Percentiles rank a stretch among this genome's conserved stretches.
Evolutionary conservation across 2,113 vertebrate species (phyloP).

Genomic region (Crocuta crocuta): DNA sequence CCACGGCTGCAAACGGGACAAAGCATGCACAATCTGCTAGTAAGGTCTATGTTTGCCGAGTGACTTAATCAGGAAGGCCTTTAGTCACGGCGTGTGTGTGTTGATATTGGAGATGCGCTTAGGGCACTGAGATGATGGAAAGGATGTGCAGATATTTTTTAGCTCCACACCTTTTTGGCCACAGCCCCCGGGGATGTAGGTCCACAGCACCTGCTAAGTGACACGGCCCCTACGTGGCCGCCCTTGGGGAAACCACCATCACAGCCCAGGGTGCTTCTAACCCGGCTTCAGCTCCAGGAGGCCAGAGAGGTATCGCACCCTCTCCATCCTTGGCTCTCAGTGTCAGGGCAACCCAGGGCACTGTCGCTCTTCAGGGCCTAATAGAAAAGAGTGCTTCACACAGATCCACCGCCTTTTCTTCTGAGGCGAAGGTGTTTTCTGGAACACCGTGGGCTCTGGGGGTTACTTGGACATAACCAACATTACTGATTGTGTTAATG

Average conservation of each 20-base stretch:
- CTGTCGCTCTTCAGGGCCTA: background rate
- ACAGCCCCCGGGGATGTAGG: background rate
- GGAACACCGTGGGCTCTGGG: background rate
- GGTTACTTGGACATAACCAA: background rate
- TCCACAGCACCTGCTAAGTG: background rate
- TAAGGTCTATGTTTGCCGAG: background rate
- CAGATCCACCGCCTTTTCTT: background rate
- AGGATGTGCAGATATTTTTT: background rate
- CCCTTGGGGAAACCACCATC: background rate
- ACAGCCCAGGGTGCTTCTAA: background rate
- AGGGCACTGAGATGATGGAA: background rate
- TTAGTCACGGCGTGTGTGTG: background rate
- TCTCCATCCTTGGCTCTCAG: background rate
- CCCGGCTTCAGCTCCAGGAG: background rate
- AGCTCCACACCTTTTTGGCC: background rate
- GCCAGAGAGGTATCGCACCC: background rate
- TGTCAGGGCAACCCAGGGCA: background rate
- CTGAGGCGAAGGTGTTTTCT: background rate
- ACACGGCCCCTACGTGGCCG: background rate
- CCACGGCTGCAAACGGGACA: background rate
- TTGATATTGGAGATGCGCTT: background rate
- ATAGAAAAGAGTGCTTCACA: background rate
- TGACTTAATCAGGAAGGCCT: slow-evolving; percentile 14
- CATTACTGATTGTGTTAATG: background rate
- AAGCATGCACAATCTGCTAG: background rate